Conservation (phyloP, 2,888 invertebrate species). For the Pyrochroa serraticornis region DNA sequence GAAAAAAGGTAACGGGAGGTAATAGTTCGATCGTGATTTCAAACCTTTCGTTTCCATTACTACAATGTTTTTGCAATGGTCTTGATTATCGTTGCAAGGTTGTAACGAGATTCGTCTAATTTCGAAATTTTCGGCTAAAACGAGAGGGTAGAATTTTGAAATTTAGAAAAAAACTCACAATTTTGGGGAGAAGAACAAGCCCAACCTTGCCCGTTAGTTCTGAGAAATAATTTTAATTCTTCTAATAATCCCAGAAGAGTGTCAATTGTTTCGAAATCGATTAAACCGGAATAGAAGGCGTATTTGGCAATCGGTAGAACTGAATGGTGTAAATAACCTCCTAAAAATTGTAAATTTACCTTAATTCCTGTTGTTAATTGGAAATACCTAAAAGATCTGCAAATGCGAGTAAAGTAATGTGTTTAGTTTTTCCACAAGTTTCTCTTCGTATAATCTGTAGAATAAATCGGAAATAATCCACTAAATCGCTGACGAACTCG, state of each 20-base stretch:
- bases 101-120: slow-evolving; percentile 17
- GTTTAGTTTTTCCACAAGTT: slow-evolving; percentile 49
- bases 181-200: slow-evolving; percentile 43
- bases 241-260: slow-evolving; percentile 64
- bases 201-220: slow-evolving; percentile 68
- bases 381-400: slow-evolving; percentile 50
- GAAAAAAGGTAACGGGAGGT: slow-evolving; percentile 64
- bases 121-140: slow-evolving; percentile 25
- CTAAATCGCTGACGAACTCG: slow-evolving; percentile 49
- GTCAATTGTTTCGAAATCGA: slow-evolving; percentile 62
- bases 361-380: background rate
- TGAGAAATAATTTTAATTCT: slow-evolving; percentile 63
- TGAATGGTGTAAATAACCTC: slow-evolving; percentile 67
- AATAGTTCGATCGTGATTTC: slow-evolving; percentile 23
- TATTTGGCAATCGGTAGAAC: slow-evolving; percentile 66
- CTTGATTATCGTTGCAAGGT: slow-evolving; percentile 11
- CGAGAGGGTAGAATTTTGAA: background rate
- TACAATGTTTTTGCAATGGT: slow-evolving; percentile 33
- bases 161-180: slow-evolving; percentile 14
- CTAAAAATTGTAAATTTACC: slow-evolving; percentile 41
- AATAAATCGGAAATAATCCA: slow-evolving; percentile 52
- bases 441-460: slow-evolving; percentile 45
- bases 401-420: slow-evolving; percentile 51
- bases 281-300: slow-evolving; percentile 67
- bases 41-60: slow-evolving; percentile 31